These are phyloP conservation scores for Gari tellinella DNA, from an alignment of 2,888 invertebrate species.

Conservation along the genomic window DNA sequence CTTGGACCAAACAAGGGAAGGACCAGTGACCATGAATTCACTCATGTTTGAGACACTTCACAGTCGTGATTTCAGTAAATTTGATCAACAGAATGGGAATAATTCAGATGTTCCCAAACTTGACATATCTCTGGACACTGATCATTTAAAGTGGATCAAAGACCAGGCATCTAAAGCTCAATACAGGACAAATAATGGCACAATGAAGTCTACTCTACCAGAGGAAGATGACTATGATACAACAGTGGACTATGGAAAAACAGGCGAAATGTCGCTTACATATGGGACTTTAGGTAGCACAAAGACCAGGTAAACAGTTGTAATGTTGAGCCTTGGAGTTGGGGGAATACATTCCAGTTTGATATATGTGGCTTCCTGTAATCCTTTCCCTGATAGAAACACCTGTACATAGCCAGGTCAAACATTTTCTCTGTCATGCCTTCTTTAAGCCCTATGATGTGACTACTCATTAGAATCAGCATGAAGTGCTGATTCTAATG, in stretches of 20 bases:
- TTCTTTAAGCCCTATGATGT: too few species aligned
- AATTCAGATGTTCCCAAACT: constrained; percentile 77
- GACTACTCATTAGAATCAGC: too few species aligned
- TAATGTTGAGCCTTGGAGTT: neutral
- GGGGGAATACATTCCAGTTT: neutral
- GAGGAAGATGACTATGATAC: constrained; percentile 50
- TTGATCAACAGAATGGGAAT: constrained; percentile 41
- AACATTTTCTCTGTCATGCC: neutral
- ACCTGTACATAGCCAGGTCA: neutral
- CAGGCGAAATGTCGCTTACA: constrained; percentile 60
- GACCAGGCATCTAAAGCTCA: constrained; percentile 79
- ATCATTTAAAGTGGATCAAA: constrained; percentile 81
- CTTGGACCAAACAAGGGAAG: constrained; percentile 54
- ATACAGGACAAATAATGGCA: constrained; percentile 61
- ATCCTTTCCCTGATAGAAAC: too few species aligned
- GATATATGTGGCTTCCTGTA: neutral
- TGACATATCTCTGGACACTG: constrained; percentile 82
- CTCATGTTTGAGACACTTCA: constrained; percentile 80
- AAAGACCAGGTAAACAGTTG: constrained; percentile 58
- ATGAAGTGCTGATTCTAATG: too few species aligned
- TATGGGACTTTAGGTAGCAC: constrained; percentile 65
- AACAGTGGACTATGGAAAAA: constrained; percentile 63
- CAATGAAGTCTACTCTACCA: constrained; percentile 54
- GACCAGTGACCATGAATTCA: constrained; percentile 63
- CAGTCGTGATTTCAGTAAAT: constrained; percentile 76